Evolutionary conservation across 1,140 invertebrate genomes (phyloP).

Genomic region (Diploscapter pachys): DNA sequence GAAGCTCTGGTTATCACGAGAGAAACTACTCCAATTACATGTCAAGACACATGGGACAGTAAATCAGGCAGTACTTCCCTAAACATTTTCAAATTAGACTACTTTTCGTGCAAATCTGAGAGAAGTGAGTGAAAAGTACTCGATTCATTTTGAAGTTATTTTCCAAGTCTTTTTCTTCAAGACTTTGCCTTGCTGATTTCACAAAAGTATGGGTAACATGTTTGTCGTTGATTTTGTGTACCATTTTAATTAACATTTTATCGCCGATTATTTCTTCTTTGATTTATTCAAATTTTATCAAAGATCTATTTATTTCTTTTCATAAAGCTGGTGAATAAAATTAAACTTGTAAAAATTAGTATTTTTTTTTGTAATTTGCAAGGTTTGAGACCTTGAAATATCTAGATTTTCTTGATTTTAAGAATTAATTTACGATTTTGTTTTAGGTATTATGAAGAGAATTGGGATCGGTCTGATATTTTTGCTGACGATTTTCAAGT

Average conservation of each 20-base stretch:
- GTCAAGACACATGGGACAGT: too few species aligned
- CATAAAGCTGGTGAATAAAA: neutral
- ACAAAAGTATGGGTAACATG: too few species aligned
- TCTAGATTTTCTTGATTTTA: constrained; percentile 20
- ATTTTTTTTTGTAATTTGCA: too few species aligned
- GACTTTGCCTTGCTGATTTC: too few species aligned
- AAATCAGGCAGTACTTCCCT: too few species aligned
- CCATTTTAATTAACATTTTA: neutral
- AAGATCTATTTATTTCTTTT: constrained; percentile 12
- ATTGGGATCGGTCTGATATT: constrained; percentile 5
- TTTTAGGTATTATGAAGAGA: neutral
- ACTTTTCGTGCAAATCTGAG: too few species aligned
- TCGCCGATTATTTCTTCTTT: constrained; percentile 18
- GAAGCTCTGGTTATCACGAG: constrained; percentile 9
- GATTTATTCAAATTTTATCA: constrained; percentile 10
- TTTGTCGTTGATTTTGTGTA: too few species aligned
- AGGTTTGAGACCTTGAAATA: constrained; percentile 8
- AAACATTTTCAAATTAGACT: too few species aligned
- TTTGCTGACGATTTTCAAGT: neutral
- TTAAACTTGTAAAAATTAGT: too few species aligned
- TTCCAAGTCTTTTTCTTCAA: too few species aligned
- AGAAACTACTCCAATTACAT: neutral
- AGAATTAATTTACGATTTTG: neutral
- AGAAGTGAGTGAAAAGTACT: too few species aligned
- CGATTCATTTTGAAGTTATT: too few species aligned